A percentile compares a stretch with the other conserved stretches of the same genome.
These are phyloP conservation scores for Anisognathus igniventris DNA, from an alignment of 2,797 vertebrate genomes.

Conservation along the genomic window DNA sequence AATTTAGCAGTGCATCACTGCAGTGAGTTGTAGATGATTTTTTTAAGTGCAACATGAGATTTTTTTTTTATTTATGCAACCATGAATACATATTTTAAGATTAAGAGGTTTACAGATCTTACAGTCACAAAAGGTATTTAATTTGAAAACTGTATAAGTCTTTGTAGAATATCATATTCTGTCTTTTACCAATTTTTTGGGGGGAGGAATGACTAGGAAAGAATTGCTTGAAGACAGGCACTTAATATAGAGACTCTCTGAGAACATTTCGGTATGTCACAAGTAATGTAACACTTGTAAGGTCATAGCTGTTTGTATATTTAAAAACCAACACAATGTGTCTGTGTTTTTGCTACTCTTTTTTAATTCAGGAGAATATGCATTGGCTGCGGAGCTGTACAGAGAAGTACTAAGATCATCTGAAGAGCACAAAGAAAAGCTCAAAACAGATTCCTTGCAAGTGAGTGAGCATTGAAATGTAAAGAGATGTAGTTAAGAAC, in stretches of 20 bases:
- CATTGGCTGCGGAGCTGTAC: constrained; percentile 86
- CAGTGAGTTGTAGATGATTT: background rate
- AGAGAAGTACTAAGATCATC: constrained; percentile 97
- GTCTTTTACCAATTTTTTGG: background rate
- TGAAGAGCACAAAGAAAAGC: constrained; percentile 94
- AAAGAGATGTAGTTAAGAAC: background rate
- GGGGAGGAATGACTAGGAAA: background rate
- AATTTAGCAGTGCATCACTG: background rate
- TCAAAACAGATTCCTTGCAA: constrained; percentile 98
- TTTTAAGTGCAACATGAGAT: background rate
- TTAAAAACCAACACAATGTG: background rate
- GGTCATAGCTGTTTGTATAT: background rate
- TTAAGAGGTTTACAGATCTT: background rate
- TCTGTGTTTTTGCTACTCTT: background rate
- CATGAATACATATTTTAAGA: background rate
- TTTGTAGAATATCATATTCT: background rate
- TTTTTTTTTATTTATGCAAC: background rate
- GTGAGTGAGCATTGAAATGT: constrained; percentile 69
- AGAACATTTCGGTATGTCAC: background rate
- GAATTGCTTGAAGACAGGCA: background rate
- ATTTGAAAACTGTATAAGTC: background rate
- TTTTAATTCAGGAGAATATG: constrained; percentile 82
- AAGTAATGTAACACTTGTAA: background rate
- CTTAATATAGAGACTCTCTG: background rate
- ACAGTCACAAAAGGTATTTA: background rate